Percentiles rank a stretch among this genome's conserved stretches.
phyloP scores from a whole-genome alignment of 2,797 vertebrate genomes.

The Syngnathus acus region DNA sequence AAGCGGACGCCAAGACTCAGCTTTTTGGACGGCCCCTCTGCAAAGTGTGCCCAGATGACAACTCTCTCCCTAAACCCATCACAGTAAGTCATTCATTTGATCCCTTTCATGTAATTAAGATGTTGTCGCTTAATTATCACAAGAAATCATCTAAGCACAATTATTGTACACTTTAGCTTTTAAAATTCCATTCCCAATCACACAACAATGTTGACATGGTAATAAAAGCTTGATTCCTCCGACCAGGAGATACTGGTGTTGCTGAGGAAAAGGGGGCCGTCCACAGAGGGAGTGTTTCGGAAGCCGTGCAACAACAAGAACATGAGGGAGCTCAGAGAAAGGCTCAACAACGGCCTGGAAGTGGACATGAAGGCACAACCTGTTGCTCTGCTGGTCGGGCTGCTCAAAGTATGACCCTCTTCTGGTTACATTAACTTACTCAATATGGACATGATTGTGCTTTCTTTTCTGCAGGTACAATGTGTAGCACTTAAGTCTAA shows the following conservation, averaged over 20 bases:
- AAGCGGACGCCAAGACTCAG: constrained; percentile 56
- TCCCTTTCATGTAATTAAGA: neutral
- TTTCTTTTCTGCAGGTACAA: neutral
- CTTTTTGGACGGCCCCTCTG: constrained; percentile 82
- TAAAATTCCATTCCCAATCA: neutral
- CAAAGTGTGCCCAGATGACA: constrained; percentile 68
- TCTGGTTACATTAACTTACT: neutral
- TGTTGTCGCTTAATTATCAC: neutral
- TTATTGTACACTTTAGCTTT: neutral
- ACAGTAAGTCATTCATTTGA: constrained; percentile 61
- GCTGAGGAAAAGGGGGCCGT: constrained; percentile 78
- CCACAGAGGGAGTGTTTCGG: constrained; percentile 88
- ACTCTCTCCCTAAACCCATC: constrained; percentile 77
- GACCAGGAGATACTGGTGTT: constrained; percentile 78
- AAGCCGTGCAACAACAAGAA: constrained; percentile 80
- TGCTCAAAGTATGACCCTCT: constrained; percentile 78
- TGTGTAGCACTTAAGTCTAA: neutral
- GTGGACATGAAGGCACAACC: constrained; percentile 74
- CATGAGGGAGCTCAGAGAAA: constrained; percentile 79
- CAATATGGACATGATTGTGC: too few relatives aligned
- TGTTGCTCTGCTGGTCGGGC: constrained; percentile 78
- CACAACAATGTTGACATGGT: neutral
- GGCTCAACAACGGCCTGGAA: constrained; percentile 72
- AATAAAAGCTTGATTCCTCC: constrained; percentile 3
- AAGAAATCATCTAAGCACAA: neutral